Base-by-base conservation (phyloP, 2,797 vertebrate species). In the Martes flavigula region DNA sequence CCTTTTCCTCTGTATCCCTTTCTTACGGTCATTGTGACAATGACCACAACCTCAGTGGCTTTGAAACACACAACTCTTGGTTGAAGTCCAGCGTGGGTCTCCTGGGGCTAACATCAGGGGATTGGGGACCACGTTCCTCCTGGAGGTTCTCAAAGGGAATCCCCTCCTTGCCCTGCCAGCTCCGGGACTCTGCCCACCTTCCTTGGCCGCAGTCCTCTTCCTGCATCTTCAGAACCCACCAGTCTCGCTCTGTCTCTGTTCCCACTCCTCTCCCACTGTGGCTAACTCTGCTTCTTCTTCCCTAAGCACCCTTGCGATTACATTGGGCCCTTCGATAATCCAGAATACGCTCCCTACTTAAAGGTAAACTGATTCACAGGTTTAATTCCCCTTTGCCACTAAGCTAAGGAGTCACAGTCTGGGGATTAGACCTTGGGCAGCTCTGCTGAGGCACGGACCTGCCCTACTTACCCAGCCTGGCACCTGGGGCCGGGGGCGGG, bases 251-350 rank as follows among this genome's bases (percentile, higher is more conserved):
- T 23, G 8, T 13, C 13, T 73, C 84, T 20, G 14, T 7, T 11
- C 17, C 77, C 73, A 13, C 18, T 7, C 20, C 21, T 83, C 8
- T 27, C 25, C n/a, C 7, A 51, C 87, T 30, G 3, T 51, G 35
- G 38, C 62, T 20, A 25, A 17, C 60, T 56, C 51, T 1, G 23
- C 27, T 35, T 14, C 38, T 6, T 60, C 40, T 51, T 79, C 32
- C 35, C 43, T 54, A 54, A 62, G 21, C n/a, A 40, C 13, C 14
- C 48, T 43, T 85, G 15, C 2, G 20, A 79, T 46, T 20, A 62
- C 17, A 62, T 0, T 27, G 60, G 20, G 6, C 5, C 7, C 6
- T 21, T 9, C 0, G 5, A 25, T 8, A 48, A 79, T 15, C n/a
- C 43, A 64, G 18, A 62, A 43, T 12, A 48, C 17, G 32, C 60